These are phyloP conservation scores for Drosophila neotestacea DNA, from an alignment of 2,888 invertebrate species.

Conservation along the genomic window DNA sequence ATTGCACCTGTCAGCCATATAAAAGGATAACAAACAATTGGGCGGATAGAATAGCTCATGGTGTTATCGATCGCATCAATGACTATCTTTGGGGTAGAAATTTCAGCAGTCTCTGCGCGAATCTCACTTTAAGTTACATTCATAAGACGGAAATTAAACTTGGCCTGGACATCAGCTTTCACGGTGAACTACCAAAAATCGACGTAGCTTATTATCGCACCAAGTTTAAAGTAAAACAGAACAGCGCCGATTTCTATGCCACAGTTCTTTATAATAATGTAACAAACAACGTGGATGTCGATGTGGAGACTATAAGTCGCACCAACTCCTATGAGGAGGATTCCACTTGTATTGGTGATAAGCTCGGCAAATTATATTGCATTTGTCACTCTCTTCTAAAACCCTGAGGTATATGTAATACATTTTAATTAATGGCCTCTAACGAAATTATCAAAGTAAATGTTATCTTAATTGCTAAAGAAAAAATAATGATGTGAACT, in stretches of 20 bases:
- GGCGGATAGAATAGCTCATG: slow-evolving; percentile 44
- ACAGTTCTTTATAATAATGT: slow-evolving; percentile 86
- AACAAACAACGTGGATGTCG: slow-evolving; percentile 84
- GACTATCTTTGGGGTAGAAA: slow-evolving; percentile 53
- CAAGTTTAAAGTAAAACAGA: slow-evolving; percentile 88
- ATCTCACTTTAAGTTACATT: slow-evolving; percentile 49
- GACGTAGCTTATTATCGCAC: slow-evolving; percentile 77
- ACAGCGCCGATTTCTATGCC: slow-evolving; percentile 88
- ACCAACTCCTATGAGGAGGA: slow-evolving; percentile 86
- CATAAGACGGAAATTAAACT: slow-evolving; percentile 56
- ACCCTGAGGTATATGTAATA: background rate
- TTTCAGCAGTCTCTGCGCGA: slow-evolving; percentile 49
- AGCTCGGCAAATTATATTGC: slow-evolving; percentile 65
- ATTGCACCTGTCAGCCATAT: slow-evolving; percentile 88
- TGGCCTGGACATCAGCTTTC: slow-evolving; percentile 23
- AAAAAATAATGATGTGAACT: too few species aligned
- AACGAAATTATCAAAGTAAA: background rate
- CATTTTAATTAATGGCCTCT: background rate
- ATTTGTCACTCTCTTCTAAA: slow-evolving; percentile 43
- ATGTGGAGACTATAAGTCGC: slow-evolving; percentile 87
- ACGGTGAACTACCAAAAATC: background rate
- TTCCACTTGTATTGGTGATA: slow-evolving; percentile 85
- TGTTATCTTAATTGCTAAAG: background rate
- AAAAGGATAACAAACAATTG: slow-evolving; percentile 36
- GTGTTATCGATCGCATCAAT: slow-evolving; percentile 54